Conservation (phyloP, 2,797 vertebrate species). For the Petrocephalus schoutedeni region DNA sequence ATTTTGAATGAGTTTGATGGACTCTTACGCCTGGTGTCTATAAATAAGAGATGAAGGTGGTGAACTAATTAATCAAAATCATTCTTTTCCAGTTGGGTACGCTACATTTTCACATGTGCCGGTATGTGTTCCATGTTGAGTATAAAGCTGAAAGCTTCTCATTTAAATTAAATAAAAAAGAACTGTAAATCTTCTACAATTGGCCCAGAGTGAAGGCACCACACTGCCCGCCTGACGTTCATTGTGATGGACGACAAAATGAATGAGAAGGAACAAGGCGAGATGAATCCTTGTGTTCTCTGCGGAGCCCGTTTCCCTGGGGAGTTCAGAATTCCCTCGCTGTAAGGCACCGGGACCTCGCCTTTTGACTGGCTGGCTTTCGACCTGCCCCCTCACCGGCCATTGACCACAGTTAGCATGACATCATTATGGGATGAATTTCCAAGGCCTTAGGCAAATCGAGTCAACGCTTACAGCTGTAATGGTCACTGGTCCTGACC, state of each 20-base stretch:
- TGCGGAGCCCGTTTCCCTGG: background rate
- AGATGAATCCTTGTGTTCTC: background rate
- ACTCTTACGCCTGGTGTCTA: background rate
- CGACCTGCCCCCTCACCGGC: background rate
- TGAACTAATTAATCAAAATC: background rate
- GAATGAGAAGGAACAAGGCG: background rate
- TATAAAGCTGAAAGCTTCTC: background rate
- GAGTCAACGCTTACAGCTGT: background rate
- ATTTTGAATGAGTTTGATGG: background rate
- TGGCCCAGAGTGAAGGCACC: background rate
- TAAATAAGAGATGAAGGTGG: background rate
- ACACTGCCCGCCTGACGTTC: background rate
- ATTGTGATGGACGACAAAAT: background rate
- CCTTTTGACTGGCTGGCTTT: background rate
- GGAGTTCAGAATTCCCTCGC: background rate
- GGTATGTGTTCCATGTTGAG: background rate
- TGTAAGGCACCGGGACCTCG: background rate
- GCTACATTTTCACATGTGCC: background rate
- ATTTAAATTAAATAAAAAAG: background rate
- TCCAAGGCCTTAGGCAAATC: background rate
- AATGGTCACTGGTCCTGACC: background rate
- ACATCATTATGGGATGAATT: background rate
- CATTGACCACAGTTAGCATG: background rate
- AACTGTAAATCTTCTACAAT: background rate
- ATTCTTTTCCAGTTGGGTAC: background rate